Conservation (phyloP, 2,797 vertebrate species). For the Hoplostethus mediterraneus region DNA sequence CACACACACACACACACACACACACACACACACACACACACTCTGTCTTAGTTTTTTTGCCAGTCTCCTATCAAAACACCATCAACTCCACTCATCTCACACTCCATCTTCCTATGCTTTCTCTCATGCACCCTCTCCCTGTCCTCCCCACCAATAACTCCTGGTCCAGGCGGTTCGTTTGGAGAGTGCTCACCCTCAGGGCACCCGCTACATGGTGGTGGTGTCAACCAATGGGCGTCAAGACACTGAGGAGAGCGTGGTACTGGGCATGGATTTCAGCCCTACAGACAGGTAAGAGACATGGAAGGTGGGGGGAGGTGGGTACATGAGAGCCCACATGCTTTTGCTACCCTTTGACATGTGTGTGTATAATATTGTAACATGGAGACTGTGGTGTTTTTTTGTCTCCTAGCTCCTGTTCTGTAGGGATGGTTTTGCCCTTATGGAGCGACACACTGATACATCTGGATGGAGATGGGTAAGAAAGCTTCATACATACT, state of each 20-base stretch:
- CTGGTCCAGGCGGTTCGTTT: constrained; percentile 91
- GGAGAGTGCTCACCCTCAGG: constrained; percentile 91
- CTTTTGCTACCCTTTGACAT: neutral
- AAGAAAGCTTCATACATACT: constrained; percentile 61
- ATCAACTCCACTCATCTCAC: too few relatives aligned
- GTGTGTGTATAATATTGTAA: constrained; percentile 1
- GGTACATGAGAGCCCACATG: neutral
- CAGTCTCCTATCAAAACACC: neutral
- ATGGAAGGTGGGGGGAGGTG: too few relatives aligned
- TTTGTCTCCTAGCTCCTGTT: constrained; percentile 87
- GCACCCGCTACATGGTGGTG: constrained; percentile 98
- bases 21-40: constrained; percentile 1
- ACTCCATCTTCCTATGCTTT: too few relatives aligned
- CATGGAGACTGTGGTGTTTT: neutral
- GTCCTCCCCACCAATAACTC: neutral
- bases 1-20: neutral
- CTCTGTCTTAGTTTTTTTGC: too few relatives aligned
- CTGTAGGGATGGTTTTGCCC: constrained; percentile 95
- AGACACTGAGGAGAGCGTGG: constrained; percentile 97
- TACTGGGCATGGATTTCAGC: constrained; percentile 97
- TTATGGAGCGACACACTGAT: constrained; percentile 98
- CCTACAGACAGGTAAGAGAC: constrained; percentile 89
- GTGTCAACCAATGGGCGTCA: constrained; percentile 97
- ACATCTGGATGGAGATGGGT: constrained; percentile 99
- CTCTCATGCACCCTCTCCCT: neutral